These are phyloP conservation scores for Drosophila erecta DNA, from an alignment of 1,140 invertebrate genomes.

Conservation along the genomic window DNA sequence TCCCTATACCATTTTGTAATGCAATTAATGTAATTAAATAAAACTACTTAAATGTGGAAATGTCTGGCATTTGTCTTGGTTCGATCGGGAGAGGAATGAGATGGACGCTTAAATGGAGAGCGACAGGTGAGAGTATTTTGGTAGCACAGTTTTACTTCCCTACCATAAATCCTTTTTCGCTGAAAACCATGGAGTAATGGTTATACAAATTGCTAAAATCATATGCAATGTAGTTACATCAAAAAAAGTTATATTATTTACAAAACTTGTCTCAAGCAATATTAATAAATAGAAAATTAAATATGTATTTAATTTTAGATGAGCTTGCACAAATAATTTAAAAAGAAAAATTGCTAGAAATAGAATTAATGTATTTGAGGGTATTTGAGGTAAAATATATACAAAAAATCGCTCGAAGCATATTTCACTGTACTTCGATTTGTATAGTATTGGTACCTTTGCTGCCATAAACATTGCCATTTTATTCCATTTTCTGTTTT, in stretches of 20 bases:
- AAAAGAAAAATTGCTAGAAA: too few relatives aligned
- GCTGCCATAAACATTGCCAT: constrained; percentile 37
- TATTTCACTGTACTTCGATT: not conserved
- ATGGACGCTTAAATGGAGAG: constrained; percentile 18
- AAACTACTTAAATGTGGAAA: constrained; percentile 67
- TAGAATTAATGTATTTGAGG: too few relatives aligned
- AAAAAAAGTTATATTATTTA: too few relatives aligned
- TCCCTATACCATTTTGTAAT: constrained; percentile 60
- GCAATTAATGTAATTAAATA: constrained; percentile 80
- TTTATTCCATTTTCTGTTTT: constrained; percentile 58
- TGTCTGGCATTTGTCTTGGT: constrained; percentile 12
- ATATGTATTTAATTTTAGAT: too few relatives aligned
- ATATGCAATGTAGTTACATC: too few relatives aligned
- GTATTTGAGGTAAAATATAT: too few relatives aligned
- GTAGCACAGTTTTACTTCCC: not conserved
- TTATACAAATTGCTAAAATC: too few relatives aligned
- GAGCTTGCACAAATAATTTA: too few relatives aligned
- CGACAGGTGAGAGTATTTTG: constrained; percentile 23
- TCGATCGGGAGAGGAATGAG: constrained; percentile 1
- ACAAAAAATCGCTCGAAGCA: not conserved
- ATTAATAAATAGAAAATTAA: too few relatives aligned
- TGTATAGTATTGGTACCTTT: constrained; percentile 24
- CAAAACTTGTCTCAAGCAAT: too few relatives aligned
- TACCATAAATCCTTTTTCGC: not conserved
- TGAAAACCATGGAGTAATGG: too few relatives aligned